Evolutionary conservation across 2,113 vertebrate genomes (phyloP).

Genomic region (Centropus unirufus): DNA sequence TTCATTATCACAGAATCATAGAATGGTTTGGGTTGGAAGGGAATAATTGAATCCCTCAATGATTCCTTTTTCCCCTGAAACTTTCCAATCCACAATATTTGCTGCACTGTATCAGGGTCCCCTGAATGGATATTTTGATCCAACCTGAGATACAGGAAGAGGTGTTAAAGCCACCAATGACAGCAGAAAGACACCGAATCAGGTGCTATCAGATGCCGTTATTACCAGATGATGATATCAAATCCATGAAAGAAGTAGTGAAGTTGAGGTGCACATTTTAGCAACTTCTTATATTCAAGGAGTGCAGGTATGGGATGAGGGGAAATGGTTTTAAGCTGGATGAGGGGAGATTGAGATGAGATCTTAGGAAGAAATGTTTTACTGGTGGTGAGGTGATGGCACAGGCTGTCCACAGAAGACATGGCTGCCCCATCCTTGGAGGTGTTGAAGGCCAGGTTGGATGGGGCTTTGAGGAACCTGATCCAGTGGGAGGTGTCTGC

Average conservation of each 20-base stretch:
- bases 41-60: neutral
- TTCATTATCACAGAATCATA: too few relatives aligned
- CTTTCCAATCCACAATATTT: rapidly evolving
- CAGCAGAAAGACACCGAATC: neutral
- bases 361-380: too few relatives aligned
- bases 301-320: too few relatives aligned
- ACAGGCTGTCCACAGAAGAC: too few relatives aligned
- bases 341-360: too few relatives aligned
- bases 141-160: neutral
- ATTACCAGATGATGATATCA: neutral
- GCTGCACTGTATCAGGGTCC: neutral
- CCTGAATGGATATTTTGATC: neutral
- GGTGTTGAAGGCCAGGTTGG: too few relatives aligned
- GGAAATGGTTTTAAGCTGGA: too few relatives aligned
- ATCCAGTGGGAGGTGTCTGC: too few relatives aligned
- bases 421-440: too few relatives aligned
- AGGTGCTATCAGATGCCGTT: neutral
- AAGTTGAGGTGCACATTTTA: neutral
- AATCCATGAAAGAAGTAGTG: neutral
- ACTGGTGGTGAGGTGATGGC: too few relatives aligned
- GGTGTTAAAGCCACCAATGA: neutral
- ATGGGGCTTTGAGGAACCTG: too few relatives aligned
- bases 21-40: too few relatives aligned
- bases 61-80: neutral
- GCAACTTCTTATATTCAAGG: neutral